Conservation (phyloP, 2,797 vertebrate genomes). For the Sebastes baramenuke region DNA sequence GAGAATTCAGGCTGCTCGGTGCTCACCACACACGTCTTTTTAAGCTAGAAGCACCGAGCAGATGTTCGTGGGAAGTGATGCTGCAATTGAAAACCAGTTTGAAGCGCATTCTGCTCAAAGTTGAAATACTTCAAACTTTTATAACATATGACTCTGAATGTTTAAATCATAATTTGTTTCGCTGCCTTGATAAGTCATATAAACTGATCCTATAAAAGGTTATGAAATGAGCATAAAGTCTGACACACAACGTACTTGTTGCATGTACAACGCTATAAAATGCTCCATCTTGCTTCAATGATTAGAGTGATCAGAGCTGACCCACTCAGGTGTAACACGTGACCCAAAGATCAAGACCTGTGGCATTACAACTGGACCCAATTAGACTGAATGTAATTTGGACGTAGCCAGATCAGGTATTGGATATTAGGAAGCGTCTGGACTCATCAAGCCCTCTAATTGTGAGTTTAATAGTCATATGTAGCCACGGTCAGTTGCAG, state of each 20-base stretch:
- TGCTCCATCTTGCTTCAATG: not conserved
- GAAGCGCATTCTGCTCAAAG: not conserved
- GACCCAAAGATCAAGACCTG: not conserved
- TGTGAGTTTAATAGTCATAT: not conserved
- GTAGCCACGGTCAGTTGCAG: not conserved
- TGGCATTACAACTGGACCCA: not conserved
- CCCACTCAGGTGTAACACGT: not conserved
- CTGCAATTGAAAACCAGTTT: slow-evolving; percentile 13
- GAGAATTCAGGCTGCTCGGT: slow-evolving; percentile 19
- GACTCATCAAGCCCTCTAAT: not conserved
- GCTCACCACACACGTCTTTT: slow-evolving; percentile 1
- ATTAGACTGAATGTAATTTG: not conserved
- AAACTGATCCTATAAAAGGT: not conserved
- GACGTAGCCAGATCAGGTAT: not conserved
- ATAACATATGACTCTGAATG: not conserved
- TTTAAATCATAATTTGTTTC: not conserved
- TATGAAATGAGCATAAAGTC: not conserved
- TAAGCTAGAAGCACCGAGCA: slow-evolving; percentile 36
- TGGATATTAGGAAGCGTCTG: not conserved
- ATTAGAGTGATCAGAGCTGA: not conserved
- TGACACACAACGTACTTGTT: not conserved
- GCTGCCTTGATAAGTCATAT: not conserved
- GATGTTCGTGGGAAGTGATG: slow-evolving; percentile 56
- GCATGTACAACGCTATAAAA: not conserved
- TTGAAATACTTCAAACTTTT: slow-evolving; percentile 11